Conservation (phyloP, 2,888 invertebrate genomes). For the Melinaea marsaeus region DNA sequence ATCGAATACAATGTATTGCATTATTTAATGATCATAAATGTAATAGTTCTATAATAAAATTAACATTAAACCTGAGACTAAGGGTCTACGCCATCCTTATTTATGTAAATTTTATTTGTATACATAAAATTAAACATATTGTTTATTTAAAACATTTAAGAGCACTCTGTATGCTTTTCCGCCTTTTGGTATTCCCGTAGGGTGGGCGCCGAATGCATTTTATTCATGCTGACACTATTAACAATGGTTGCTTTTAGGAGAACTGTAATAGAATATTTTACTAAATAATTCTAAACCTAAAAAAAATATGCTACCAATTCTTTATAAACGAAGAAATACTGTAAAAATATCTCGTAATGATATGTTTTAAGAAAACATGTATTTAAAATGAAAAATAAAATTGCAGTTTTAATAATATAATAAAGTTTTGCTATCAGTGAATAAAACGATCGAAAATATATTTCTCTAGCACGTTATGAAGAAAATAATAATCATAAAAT, state of each 20-base stretch:
- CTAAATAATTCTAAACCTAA: neutral
- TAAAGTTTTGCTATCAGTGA: neutral
- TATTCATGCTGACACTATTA: conserved; percentile 50
- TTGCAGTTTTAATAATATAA: neutral
- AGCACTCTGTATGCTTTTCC: conserved; percentile 35
- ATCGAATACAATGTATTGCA: too few species aligned
- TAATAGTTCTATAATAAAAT: too few species aligned
- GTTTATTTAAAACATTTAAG: conserved; percentile 30
- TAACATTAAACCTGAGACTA: too few species aligned
- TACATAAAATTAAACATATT: too few species aligned
- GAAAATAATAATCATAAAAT: neutral
- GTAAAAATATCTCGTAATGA: too few species aligned
- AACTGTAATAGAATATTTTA: conserved; percentile 42
- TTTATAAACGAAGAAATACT: too few species aligned
- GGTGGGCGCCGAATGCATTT: conserved; percentile 45
- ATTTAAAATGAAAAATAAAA: conserved; percentile 16
- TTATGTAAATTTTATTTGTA: too few species aligned
- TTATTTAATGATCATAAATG: too few species aligned
- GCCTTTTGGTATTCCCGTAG: conserved; percentile 38
- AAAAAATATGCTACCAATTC: too few species aligned
- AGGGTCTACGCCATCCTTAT: too few species aligned
- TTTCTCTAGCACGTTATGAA: neutral
- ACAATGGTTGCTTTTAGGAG: conserved; percentile 39
- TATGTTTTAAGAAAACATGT: too few species aligned
- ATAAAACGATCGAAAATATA: too few species aligned